Evolutionary conservation across 2,888 invertebrate genomes (phyloP).

Genomic region (Trachelus stipa): DNA sequence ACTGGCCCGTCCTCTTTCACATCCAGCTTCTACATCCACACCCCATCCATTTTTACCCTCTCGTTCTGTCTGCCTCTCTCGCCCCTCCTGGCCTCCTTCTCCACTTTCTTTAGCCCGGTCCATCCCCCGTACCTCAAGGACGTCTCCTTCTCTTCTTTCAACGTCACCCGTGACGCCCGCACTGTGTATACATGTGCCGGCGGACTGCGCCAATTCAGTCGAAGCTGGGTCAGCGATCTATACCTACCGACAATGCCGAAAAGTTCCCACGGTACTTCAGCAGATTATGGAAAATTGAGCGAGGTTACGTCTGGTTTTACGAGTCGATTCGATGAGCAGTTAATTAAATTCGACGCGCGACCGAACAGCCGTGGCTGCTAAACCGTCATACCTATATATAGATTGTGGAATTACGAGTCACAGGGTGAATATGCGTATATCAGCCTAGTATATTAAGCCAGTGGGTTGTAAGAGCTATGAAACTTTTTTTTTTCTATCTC

Average conservation of each 20-base stretch:
- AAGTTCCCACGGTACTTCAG: not conserved
- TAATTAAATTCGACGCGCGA: not conserved
- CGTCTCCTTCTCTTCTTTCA: not conserved
- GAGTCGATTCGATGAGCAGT: not conserved
- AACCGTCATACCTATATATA: not conserved
- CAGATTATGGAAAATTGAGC: not conserved
- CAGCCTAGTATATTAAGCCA: not conserved
- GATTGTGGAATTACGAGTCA: not conserved
- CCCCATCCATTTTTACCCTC: not conserved
- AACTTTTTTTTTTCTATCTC: not conserved
- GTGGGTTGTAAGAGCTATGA: not conserved
- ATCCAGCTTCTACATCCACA: not conserved
- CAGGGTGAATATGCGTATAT: not conserved
- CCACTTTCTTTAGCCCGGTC: conserved; percentile 3
- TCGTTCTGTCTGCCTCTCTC: not conserved
- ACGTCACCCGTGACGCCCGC: not conserved
- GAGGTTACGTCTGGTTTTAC: not conserved
- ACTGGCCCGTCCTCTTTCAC: not conserved
- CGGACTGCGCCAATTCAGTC: not conserved
- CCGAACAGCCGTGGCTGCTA: not conserved
- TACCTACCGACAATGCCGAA: not conserved
- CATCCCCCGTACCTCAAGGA: not conserved
- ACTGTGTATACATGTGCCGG: not conserved
- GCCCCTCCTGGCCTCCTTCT: not conserved
- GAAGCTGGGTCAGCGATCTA: not conserved